Percentiles rank a stretch among this genome's conserved stretches.
Evolutionary conservation across 1,140 invertebrate genomes (phyloP).

Genomic region (Pseudobourletiella spinata): DNA sequence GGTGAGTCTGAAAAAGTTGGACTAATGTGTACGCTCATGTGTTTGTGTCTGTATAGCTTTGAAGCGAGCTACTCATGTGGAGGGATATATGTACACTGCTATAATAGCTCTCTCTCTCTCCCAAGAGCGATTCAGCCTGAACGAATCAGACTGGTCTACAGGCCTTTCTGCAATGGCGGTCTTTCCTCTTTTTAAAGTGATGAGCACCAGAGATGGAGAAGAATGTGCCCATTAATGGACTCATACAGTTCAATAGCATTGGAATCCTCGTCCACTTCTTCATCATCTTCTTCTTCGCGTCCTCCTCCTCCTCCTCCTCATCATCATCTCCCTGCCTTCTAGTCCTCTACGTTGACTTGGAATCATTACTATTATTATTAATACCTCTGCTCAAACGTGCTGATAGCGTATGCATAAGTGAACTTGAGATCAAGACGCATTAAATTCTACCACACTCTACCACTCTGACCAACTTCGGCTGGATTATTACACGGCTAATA

Average conservation of each 20-base stretch:
- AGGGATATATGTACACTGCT: not conserved
- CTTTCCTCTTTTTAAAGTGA: constrained; percentile 1
- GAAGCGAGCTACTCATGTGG: not conserved
- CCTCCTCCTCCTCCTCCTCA: too few species aligned
- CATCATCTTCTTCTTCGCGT: not conserved
- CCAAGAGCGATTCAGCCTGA: not conserved
- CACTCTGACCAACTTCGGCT: too few species aligned
- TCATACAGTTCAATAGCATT: constrained; percentile 6
- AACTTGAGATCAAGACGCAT: too few species aligned
- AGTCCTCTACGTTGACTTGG: too few species aligned
- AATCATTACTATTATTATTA: too few species aligned
- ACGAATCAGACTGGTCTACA: not conserved
- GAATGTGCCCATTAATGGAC: constrained; percentile 12
- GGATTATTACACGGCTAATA: too few species aligned
- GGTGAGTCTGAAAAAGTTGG: not conserved
- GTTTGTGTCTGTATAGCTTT: too few species aligned
- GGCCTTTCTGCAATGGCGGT: not conserved
- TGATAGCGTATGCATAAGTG: too few species aligned
- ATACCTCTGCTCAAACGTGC: too few species aligned
- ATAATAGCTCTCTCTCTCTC: not conserved
- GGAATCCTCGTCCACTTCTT: not conserved
- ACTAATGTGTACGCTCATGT: too few species aligned
- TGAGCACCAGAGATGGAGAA: not conserved
- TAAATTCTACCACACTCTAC: too few species aligned
- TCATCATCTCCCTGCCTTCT: too few species aligned